A percentile compares a stretch with the other conserved stretches of the same genome.
phyloP scores from a whole-genome alignment of 2,888 invertebrate species.

The Hirtodrosophila trivittata region DNA sequence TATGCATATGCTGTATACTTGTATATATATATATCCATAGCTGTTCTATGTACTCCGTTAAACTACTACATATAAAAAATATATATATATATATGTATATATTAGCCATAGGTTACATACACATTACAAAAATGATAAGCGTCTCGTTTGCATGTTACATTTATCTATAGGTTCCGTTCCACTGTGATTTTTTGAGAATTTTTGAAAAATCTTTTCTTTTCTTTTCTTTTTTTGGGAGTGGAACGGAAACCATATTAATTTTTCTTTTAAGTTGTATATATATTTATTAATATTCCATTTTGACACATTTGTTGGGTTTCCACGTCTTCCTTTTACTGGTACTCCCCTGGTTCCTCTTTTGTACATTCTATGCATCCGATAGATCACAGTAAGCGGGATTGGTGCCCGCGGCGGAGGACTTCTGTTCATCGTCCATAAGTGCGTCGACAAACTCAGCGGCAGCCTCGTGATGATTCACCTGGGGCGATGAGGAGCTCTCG shows the following conservation, averaged over 20 bases:
- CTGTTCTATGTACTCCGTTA: conserved; percentile 35
- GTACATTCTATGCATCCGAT: conserved; percentile 70
- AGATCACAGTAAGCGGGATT: conserved; percentile 73
- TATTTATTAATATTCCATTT: conserved; percentile 19
- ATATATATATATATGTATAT: conserved; percentile 48
- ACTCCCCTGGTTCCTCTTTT: not conserved
- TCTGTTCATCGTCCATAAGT: conserved; percentile 74
- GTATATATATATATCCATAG: conserved; percentile 17
- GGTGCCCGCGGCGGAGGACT: conserved; percentile 46
- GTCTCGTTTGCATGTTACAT: conserved; percentile 72
- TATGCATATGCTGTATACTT: conserved; percentile 22
- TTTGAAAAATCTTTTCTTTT: not conserved
- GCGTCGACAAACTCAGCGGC: conserved; percentile 69
- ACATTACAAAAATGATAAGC: conserved; percentile 67
- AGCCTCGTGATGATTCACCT: conserved; percentile 79
- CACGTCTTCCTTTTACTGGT: not conserved
- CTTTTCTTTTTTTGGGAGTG: conserved; percentile 6
- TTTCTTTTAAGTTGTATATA: not conserved
- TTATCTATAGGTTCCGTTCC: conserved; percentile 25
- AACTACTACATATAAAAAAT: conserved; percentile 58
- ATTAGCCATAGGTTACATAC: conserved; percentile 31
- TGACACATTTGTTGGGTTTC: conserved; percentile 57
- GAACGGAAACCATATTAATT: too few relatives aligned
- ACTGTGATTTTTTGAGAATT: conserved; percentile 3
- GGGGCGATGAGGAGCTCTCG: conserved; percentile 82